phyloP scores from a whole-genome alignment of 1,140 invertebrate species.

The Mamestra configurata region DNA sequence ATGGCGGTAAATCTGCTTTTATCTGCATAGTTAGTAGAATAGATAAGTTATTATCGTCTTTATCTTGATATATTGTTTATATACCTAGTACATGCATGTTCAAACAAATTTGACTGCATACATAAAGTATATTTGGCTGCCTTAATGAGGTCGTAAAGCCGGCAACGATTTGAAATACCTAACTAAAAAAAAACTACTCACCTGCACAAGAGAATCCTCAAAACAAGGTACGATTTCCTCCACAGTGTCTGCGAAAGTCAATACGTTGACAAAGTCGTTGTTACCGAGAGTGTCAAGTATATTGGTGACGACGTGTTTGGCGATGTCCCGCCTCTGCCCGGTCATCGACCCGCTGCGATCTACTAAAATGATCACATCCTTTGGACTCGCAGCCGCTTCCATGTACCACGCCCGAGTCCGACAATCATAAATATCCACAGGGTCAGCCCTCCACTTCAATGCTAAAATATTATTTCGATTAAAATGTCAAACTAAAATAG shows the following conservation, averaged over 20 bases:
- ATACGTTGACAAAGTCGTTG: slow-evolving; percentile 99
- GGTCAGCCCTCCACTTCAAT: slow-evolving; percentile 91
- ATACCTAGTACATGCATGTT: background rate
- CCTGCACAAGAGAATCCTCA: slow-evolving; percentile 94
- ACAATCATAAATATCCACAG: slow-evolving; percentile 96
- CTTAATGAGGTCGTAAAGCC: background rate
- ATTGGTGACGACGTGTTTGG: slow-evolving; percentile 97
- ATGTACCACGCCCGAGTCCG: slow-evolving; percentile 97
- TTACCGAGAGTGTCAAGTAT: slow-evolving; percentile 99
- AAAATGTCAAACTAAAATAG: background rate
- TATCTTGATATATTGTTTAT: slow-evolving; percentile 15
- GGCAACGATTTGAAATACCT: background rate
- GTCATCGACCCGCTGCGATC: slow-evolving; percentile 99
- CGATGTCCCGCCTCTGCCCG: slow-evolving; percentile 97
- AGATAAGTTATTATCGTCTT: slow-evolving; percentile 21
- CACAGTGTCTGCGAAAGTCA: slow-evolving; percentile 94
- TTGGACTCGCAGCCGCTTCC: slow-evolving; percentile 98
- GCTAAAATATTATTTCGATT: slow-evolving; percentile 61
- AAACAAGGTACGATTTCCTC: slow-evolving; percentile 96
- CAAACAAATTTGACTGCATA: background rate
- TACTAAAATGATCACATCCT: slow-evolving; percentile 98
- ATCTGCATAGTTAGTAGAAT: background rate
- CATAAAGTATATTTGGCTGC: background rate
- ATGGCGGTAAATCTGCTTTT: background rate
- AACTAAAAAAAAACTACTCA: slow-evolving; percentile 90